Conservation (phyloP, 2,888 invertebrate species). For the Leptarthrus brevirostris region DNA sequence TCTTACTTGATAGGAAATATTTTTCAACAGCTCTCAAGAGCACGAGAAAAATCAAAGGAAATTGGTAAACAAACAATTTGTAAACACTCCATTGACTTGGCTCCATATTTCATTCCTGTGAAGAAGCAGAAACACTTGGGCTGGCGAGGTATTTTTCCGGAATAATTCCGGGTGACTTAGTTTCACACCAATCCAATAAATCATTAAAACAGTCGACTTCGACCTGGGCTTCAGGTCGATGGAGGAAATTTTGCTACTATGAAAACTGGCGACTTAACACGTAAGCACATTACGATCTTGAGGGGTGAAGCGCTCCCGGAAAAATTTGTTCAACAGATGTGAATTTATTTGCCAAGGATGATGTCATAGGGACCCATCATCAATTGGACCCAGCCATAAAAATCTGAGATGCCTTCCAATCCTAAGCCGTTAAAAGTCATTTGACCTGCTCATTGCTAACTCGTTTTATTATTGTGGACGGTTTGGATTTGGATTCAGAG, state of each 20-base stretch:
- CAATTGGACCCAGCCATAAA: neutral
- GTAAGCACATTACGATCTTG: no score
- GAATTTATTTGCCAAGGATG: neutral
- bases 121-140: neutral
- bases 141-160: neutral
- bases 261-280: no score
- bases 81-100: neutral
- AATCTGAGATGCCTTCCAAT: neutral
- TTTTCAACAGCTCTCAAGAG: slow-evolving; percentile 1
- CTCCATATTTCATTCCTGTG: neutral
- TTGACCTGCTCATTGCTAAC: neutral
- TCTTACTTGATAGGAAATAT: neutral
- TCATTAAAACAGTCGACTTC: neutral
- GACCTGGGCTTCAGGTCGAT: neutral
- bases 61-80: neutral
- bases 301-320: neutral
- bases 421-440: no score
- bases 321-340: slow-evolving; percentile 5
- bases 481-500: neutral
- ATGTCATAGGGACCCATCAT: neutral
- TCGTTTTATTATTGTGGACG: neutral
- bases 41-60: neutral
- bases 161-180: neutral
- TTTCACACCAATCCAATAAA: neutral
- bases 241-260: neutral